Conservation (phyloP, 2,888 invertebrate species). For the Caradrina kadenii region DNA sequence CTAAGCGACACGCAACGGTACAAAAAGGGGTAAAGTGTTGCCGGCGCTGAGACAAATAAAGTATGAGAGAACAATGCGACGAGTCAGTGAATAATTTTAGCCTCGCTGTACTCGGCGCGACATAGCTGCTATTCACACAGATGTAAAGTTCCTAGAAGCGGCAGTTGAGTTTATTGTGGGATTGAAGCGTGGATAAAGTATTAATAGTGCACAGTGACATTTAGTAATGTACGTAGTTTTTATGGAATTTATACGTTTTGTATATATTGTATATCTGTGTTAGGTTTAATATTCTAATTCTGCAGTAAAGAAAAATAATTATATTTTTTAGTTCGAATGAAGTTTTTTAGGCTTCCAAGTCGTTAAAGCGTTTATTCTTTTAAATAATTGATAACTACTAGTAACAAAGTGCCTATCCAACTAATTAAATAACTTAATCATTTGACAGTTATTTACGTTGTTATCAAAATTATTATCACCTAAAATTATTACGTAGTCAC, state of each 20-base stretch:
- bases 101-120: constrained; percentile 78
- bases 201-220: constrained; percentile 9
- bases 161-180: background rate
- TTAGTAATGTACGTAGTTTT: background rate
- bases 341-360: too few species aligned
- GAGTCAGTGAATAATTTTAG: constrained; percentile 89
- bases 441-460: too few species aligned
- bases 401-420: too few species aligned
- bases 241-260: background rate
- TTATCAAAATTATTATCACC: too few species aligned
- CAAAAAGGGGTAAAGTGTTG: constrained; percentile 77
- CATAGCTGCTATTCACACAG: constrained; percentile 70
- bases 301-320: too few species aligned
- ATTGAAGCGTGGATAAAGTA: constrained; percentile 24
- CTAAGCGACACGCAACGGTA: constrained; percentile 81
- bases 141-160: constrained; percentile 67
- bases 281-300: too few species aligned
- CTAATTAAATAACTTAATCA: too few species aligned
- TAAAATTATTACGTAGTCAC: too few species aligned
- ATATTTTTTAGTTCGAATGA: too few species aligned
- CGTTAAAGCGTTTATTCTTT: too few species aligned
- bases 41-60: constrained; percentile 83
- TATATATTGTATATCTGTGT: background rate
- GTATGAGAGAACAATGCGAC: constrained; percentile 88
- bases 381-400: too few species aligned